Conservation (phyloP, 2,113 vertebrate species). For the Orcinus orca region DNA sequence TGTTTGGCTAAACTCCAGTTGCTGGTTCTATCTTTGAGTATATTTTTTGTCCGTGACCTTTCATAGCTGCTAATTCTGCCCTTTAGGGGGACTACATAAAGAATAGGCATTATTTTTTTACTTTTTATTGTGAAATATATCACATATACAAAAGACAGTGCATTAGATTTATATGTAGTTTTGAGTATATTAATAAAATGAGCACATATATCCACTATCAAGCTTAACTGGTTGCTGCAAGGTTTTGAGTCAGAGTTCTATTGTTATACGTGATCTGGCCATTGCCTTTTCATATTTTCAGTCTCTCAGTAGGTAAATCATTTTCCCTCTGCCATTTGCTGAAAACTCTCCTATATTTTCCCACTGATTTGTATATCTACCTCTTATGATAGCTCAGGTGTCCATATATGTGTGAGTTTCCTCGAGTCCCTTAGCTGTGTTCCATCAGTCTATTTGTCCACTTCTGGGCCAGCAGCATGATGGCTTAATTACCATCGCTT, state of each 20-base stretch:
- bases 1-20: not conserved
- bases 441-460: not conserved
- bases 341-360: not conserved
- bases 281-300: not conserved
- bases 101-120: not conserved
- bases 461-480: not conserved
- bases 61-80: not conserved
- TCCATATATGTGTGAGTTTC: not conserved
- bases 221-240: not conserved
- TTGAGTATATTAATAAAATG: not conserved
- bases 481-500: not conserved
- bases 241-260: not conserved
- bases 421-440: not conserved
- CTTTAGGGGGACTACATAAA: not conserved
- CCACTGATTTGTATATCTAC: not conserved
- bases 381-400: not conserved
- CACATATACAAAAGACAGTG: not conserved
- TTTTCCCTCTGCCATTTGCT: not conserved
- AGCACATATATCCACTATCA: not conserved
- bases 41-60: not conserved
- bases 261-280: not conserved
- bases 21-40: not conserved
- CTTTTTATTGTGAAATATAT: not conserved
- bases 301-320: not conserved
- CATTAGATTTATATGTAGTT: not conserved